Evolutionary conservation across 2,797 vertebrate genomes (phyloP), one percentile per base, ranked within the genome.

Genomic region (Gila robusta): DNA sequence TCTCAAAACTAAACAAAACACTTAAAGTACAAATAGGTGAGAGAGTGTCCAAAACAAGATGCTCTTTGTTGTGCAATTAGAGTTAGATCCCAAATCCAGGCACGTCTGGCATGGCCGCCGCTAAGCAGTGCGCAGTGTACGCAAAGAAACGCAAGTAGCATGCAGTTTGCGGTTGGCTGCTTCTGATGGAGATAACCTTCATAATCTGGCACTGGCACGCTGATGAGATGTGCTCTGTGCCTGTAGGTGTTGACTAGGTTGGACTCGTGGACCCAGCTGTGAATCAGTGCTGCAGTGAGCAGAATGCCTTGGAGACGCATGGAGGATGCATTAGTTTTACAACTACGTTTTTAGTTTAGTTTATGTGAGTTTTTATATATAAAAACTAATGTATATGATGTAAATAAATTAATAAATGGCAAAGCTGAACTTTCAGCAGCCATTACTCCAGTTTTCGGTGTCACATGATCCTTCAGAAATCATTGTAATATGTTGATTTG

Each of bases 131-230:
- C 77, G 88, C 89, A 70, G 44, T 32, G 73, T 88, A 88, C 66
- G 85, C 89, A 88, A 87, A 92, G 90, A 91, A 91, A 83, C 90
- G 84, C 83, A 88, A 88, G 90, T 90, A 90, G 90, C 89, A 90
- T 91, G 89, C 86, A 84, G 90, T 91, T 85, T 91, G 93, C 83
- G 92, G 91, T 91, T 92, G 92, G 90, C 86, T 92, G 93, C 93
- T 93, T 86, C 80, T 92, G 92, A 90, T 82, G 76, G 54, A 91
- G 95, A 95, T 94, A 93, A 94, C 85, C 86, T 87, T 89, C 88
- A 84, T 80, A 88, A 81, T 87, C 87, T 91, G 92, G 90, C 91
- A 91, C 85, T 84, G 89, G 87, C 87, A 92, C 91, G 90, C 89
- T 88, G 87, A 80, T 81, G 73, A 44, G 70, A 54, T 82, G 52